These are phyloP conservation scores for Eulimnadia texana DNA, from an alignment of 1,140 invertebrate species.

Conservation along the genomic window DNA sequence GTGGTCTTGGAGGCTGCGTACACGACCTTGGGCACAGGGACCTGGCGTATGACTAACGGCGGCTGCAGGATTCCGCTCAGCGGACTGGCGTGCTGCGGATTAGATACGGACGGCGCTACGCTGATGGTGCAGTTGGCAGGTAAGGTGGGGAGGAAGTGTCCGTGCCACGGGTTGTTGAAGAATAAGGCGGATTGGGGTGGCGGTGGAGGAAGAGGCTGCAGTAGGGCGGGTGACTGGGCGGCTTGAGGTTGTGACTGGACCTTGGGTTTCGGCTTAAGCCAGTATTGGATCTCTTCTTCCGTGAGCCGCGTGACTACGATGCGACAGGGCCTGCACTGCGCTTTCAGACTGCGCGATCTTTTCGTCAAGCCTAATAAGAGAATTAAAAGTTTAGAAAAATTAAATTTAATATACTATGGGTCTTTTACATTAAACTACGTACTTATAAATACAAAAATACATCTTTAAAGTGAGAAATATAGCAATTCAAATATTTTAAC, in stretches of 20 bases:
- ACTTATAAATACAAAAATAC: no score
- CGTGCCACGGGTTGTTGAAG: background rate
- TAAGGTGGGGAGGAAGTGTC: background rate
- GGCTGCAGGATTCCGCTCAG: background rate
- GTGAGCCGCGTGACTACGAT: conserved; percentile 1
- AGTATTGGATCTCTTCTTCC: conserved; percentile 1
- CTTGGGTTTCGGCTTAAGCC: conserved; percentile 10
- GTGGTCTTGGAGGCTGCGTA: background rate
- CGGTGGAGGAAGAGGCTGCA: background rate
- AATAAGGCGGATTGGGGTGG: background rate
- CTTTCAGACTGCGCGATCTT: background rate
- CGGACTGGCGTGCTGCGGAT: background rate
- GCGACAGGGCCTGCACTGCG: background rate
- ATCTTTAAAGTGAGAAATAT: no score
- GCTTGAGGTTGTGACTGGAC: background rate
- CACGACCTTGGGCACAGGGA: background rate
- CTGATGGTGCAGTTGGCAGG: conserved; percentile 3
- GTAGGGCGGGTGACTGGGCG: no score
- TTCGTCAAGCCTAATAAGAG: conserved; percentile 5
- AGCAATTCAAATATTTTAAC: no score
- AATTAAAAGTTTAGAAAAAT: background rate
- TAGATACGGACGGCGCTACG: background rate
- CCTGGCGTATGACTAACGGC: background rate
- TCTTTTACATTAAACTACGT: no score
- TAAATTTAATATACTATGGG: no score